A percentile compares a stretch with the other conserved stretches of the same genome.
Conservation (phyloP, 2,888 invertebrate species). For the Neoaliturus tenellus region DNA sequence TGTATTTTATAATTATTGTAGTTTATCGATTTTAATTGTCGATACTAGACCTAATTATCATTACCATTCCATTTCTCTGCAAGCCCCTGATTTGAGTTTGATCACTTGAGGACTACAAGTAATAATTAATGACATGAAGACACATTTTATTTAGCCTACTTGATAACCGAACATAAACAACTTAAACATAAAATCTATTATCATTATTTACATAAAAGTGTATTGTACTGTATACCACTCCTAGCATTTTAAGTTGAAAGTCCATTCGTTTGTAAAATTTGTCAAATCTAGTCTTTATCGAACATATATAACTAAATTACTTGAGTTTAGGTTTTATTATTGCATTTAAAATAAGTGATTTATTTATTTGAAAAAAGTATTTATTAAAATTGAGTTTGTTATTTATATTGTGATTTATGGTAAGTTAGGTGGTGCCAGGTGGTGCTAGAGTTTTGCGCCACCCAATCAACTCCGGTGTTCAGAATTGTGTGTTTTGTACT, state of each 20-base stretch:
- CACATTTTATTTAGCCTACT: background rate
- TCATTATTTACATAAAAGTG: slow-evolving; percentile 16
- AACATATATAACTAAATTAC: slow-evolving; percentile 11
- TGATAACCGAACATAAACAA: background rate
- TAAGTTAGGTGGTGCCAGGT: slow-evolving; percentile 13
- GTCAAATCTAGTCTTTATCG: slow-evolving; percentile 43
- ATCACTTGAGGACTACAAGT: no score
- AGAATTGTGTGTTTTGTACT: slow-evolving; percentile 17
- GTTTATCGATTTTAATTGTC: background rate
- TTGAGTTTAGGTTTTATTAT: background rate
- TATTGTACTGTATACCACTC: slow-evolving; percentile 41
- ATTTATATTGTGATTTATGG: slow-evolving; percentile 33
- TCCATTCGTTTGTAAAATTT: slow-evolving; percentile 23
- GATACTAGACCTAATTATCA: background rate
- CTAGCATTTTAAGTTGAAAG: background rate
- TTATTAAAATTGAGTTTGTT: slow-evolving; percentile 23
- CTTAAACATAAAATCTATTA: background rate
- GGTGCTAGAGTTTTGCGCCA: slow-evolving; percentile 6
- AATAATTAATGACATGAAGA: no score
- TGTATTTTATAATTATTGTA: background rate
- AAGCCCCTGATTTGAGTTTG: background rate
- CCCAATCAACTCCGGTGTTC: slow-evolving; percentile 5
- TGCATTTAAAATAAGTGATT: slow-evolving; percentile 45
- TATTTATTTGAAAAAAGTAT: slow-evolving; percentile 22
- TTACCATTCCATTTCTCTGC: background rate